These are phyloP conservation scores for Colostygia pectinataria DNA, from an alignment of 2,888 invertebrate genomes.

Conservation along the genomic window DNA sequence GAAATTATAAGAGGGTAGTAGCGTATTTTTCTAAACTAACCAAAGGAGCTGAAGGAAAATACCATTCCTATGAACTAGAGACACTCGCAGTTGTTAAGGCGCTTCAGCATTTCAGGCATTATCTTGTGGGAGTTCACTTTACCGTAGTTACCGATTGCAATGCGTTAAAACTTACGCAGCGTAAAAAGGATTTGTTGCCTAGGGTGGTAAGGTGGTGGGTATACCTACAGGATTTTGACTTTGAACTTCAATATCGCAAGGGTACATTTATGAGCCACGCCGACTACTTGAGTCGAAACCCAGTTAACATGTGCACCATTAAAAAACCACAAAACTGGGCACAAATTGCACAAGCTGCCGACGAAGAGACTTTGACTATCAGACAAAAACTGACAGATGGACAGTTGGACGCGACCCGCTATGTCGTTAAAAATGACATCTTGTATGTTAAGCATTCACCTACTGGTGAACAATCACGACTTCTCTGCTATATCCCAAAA, in stretches of 20 bases:
- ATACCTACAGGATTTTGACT: slow-evolving; percentile 40
- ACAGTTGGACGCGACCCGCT: too few species aligned
- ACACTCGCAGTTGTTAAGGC: neutral
- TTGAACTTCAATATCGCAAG: slow-evolving; percentile 34
- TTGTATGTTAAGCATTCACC: too few species aligned
- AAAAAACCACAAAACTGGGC: slow-evolving; percentile 30
- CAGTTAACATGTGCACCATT: too few species aligned
- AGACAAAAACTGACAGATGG: slow-evolving; percentile 27
- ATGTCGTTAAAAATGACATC: too few species aligned
- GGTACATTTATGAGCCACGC: slow-evolving; percentile 34
- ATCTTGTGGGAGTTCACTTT: slow-evolving; percentile 32
- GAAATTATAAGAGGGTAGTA: neutral
- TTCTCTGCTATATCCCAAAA: too few species aligned
- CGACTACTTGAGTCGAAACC: slow-evolving; percentile 2
- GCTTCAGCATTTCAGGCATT: slow-evolving; percentile 32
- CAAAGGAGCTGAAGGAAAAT: neutral
- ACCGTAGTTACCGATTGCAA: slow-evolving; percentile 41
- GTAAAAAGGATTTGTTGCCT: slow-evolving; percentile 36
- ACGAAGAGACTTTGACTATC: slow-evolving; percentile 27
- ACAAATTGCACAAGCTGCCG: slow-evolving; percentile 29
- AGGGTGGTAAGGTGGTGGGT: slow-evolving; percentile 33
- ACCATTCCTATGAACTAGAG: neutral
- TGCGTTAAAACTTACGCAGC: slow-evolving; percentile 33
- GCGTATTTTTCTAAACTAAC: neutral
- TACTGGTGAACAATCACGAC: too few species aligned